These are phyloP conservation scores for Boulengeromyrus knoepffleri DNA, from an alignment of 2,113 vertebrate species.

Conservation along the genomic window DNA sequence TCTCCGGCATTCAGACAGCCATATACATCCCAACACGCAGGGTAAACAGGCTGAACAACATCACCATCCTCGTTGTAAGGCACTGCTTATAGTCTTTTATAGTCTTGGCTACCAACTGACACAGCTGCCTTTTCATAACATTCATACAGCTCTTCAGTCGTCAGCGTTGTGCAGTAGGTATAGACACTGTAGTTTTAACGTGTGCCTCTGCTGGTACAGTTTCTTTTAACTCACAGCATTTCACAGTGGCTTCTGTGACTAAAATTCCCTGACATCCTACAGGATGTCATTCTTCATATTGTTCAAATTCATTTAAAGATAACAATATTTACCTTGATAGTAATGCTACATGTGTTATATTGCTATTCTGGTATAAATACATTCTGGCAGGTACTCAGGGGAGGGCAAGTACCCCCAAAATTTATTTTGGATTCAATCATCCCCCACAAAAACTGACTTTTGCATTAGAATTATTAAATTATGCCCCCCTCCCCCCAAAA, in stretches of 20 bases:
- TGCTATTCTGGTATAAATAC: not conserved
- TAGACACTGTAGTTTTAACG: not conserved
- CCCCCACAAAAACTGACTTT: not conserved
- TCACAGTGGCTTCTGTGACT: not conserved
- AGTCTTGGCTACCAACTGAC: not conserved
- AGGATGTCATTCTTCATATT: not conserved
- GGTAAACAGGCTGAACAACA: not conserved
- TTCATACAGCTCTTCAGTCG: not conserved
- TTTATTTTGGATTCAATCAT: not conserved
- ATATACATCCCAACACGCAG: not conserved
- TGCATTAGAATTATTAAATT: not conserved
- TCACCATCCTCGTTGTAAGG: too few species aligned
- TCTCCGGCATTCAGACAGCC: not conserved
- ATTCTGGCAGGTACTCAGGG: not conserved
- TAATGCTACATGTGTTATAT: not conserved
- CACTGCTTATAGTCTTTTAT: not conserved
- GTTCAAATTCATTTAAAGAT: not conserved
- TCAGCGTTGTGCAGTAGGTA: not conserved
- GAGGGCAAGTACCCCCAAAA: not conserved
- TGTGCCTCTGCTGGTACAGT: not conserved
- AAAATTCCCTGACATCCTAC: not conserved
- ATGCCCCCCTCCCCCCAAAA: not conserved
- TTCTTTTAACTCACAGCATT: not conserved
- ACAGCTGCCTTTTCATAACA: not conserved
- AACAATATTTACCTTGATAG: not conserved